Evolutionary conservation across 2,113 vertebrate genomes (phyloP), one percentile per base, ranked within the genome.

Genomic region (Ardeotis arabs): DNA sequence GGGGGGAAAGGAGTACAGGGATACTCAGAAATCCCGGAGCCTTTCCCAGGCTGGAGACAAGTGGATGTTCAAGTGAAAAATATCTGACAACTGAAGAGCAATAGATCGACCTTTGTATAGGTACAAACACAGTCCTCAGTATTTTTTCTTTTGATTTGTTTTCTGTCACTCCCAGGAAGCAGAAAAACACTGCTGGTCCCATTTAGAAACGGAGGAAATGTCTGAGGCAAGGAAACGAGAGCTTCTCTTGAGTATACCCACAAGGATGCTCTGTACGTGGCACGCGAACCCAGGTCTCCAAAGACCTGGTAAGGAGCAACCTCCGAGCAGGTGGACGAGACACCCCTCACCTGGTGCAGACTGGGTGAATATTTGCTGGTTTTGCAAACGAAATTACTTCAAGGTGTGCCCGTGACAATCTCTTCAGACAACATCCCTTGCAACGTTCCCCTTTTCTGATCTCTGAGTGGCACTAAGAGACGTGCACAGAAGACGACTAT

Each of bases 231-330:
- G 25, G 69, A 28, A 67, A 59, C 6, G 4, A 67, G 50, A 75
- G 52, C n/a, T 93, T 58, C 49, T 44, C 52, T 56, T 52, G 44
- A 52, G 18, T 25, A 52, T 17, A 15, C 14, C 50, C 56, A 59
- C 44, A 45, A 4, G 7, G 10, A 31, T 1, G 1, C 22, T 76
- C 35, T 41, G 24, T 22, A 55, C 0, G 0, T 49, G 33, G 39
- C 29, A 75, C 1, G 0, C 45, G 59, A 79, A 35, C 25, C 12
- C 45, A 45, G 35, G 5, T 55, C 58, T 91, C 62, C 74, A 41
- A 56, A 73, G 63, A 59, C 7, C 18, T 49, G 59, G 24, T 41
- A 49, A 83, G 58, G 45, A 94, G 45, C 37, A 90, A 59, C 31
- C 17, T 62, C 64, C 6, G 68, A 77, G 60, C 0, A 0, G 56